Percentiles rank a stretch among this genome's conserved stretches.
phyloP scores from a whole-genome alignment of 2,113 vertebrate genomes.

The Rallus limicola region DNA sequence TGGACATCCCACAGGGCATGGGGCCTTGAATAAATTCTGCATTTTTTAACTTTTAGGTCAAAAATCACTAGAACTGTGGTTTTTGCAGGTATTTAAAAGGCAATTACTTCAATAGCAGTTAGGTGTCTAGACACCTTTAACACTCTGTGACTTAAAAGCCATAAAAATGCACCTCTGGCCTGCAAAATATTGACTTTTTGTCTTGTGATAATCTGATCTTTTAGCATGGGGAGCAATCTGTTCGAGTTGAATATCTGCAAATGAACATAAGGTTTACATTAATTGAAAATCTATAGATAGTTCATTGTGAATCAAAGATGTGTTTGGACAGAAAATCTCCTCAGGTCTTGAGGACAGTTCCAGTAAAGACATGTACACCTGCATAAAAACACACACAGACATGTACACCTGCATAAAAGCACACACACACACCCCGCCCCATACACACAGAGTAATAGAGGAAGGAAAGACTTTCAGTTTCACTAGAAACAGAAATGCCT shows the following conservation, averaged over 20 bases:
- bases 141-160: not conserved
- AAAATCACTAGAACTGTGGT: not conserved
- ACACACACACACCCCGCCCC: not conserved
- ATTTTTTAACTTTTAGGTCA: not conserved
- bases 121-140: not conserved
- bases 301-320: not conserved
- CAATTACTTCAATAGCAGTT: not conserved
- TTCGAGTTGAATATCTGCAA: not conserved
- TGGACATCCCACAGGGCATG: not conserved
- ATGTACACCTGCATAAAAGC: not conserved
- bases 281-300: not conserved
- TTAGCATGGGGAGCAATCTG: not conserved
- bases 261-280: not conserved
- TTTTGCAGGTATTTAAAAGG: not conserved
- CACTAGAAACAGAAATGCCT: not conserved
- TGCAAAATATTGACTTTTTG: not conserved
- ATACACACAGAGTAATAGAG: not conserved
- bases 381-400: not conserved
- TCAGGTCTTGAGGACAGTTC: not conserved
- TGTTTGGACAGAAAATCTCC: not conserved
- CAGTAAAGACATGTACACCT: not conserved
- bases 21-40: not conserved
- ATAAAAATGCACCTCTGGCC: not conserved
- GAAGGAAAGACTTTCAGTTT: constrained; percentile 7
- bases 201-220: not conserved